Evolutionary conservation across 2,797 vertebrate genomes (phyloP).

Genomic region (Danio jaintianensis): DNA sequence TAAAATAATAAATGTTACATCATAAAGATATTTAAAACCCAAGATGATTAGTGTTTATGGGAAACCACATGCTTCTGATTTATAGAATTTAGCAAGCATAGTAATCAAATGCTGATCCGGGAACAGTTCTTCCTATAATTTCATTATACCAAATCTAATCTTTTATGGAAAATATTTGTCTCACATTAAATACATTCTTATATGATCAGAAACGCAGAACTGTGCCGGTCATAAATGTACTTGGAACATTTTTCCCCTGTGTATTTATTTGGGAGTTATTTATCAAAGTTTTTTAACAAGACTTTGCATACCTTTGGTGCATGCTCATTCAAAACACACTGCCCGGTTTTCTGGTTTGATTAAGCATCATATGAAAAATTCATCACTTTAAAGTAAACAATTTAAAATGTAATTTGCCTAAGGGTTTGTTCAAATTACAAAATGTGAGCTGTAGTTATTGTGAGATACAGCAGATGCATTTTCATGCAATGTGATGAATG

Average conservation of each 20-base stretch:
- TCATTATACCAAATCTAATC: not conserved
- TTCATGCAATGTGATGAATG: not conserved
- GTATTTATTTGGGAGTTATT: not conserved
- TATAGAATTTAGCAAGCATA: constrained; percentile 25
- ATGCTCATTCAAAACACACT: not conserved
- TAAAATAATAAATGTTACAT: not conserved
- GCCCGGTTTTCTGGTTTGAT: not conserved
- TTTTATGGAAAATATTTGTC: constrained; percentile 12
- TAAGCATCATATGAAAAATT: not conserved
- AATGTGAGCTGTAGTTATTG: not conserved
- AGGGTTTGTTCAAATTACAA: not conserved
- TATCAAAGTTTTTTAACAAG: not conserved
- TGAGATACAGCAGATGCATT: not conserved
- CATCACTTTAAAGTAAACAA: not conserved
- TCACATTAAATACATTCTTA: not conserved
- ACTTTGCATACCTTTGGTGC: not conserved
- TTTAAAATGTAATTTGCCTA: not conserved
- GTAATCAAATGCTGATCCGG: constrained; percentile 18
- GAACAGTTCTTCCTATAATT: not conserved
- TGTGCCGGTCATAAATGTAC: not conserved
- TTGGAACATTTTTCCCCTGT: not conserved
- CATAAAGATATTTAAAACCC: not conserved
- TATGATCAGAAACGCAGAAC: not conserved
- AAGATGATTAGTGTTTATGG: constrained; percentile 17
- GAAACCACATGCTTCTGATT: not conserved